Percentiles rank a stretch among this genome's conserved stretches.
Evolutionary conservation across 2,888 invertebrate species (phyloP).

Genomic region (Sceliomorpha sp.): DNA sequence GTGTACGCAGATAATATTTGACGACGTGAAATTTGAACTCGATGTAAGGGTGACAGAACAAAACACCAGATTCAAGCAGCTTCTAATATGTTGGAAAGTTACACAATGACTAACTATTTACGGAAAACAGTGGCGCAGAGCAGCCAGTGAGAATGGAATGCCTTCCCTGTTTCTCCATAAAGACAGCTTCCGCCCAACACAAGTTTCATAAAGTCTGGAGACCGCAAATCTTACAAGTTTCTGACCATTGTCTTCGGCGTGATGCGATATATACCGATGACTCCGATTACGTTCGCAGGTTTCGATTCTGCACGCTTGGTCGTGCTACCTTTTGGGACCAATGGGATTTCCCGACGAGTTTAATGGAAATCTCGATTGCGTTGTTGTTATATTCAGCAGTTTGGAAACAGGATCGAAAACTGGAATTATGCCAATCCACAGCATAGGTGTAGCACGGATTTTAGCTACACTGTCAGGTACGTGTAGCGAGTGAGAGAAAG

Average conservation of each 20-base stretch:
- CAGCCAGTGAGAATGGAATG: slow-evolving; percentile 38
- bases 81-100: slow-evolving; percentile 21
- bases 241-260: slow-evolving; percentile 57
- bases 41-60: slow-evolving; percentile 10
- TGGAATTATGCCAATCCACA: slow-evolving; percentile 1
- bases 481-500: too few species aligned
- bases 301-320: slow-evolving; percentile 42
- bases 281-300: slow-evolving; percentile 46
- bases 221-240: slow-evolving; percentile 57
- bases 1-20: too few species aligned
- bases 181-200: slow-evolving; percentile 41
- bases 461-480: too few species aligned
- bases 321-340: slow-evolving; percentile 16
- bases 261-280: slow-evolving; percentile 56
- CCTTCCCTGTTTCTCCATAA: slow-evolving; percentile 43
- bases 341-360: slow-evolving; percentile 31
- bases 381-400: too few species aligned
- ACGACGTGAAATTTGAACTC: slow-evolving; percentile 10
- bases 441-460: too few species aligned
- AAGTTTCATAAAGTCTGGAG: slow-evolving; percentile 50
- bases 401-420: slow-evolving; percentile 7
- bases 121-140: slow-evolving; percentile 27
- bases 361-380: slow-evolving; percentile 30
- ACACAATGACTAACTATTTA: slow-evolving; percentile 36
- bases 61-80: slow-evolving; percentile 30